Evolutionary conservation across 1,140 invertebrate species (phyloP).

Genomic region (Listronotus bonariensis): DNA sequence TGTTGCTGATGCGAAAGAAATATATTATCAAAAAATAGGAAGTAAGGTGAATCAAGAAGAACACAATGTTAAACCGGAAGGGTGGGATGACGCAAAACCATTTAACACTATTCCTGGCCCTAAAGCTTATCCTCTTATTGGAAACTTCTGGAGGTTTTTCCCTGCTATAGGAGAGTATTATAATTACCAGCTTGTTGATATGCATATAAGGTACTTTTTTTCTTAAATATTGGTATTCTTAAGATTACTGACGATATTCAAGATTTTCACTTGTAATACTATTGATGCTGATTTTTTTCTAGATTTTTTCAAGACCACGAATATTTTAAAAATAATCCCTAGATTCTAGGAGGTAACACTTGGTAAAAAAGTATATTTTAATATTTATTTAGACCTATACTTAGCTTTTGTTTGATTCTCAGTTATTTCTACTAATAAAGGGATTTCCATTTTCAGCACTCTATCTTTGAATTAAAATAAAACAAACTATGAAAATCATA

Average conservation of each 20-base stretch:
- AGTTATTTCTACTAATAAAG: too few species aligned
- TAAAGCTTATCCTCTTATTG: slow-evolving; percentile 54
- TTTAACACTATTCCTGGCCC: slow-evolving; percentile 60
- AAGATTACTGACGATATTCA: background rate
- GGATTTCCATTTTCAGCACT: too few species aligned
- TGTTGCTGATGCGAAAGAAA: slow-evolving; percentile 8
- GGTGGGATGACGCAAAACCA: slow-evolving; percentile 48
- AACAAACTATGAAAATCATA: too few species aligned
- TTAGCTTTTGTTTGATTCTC: too few species aligned
- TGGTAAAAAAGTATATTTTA: too few species aligned
- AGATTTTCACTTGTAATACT: too few species aligned
- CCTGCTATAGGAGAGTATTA: slow-evolving; percentile 37
- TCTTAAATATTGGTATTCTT: background rate
- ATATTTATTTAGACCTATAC: too few species aligned
- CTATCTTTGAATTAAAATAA: too few species aligned
- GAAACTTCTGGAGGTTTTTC: slow-evolving; percentile 54
- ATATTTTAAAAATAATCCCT: too few species aligned
- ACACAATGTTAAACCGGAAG: slow-evolving; percentile 28
- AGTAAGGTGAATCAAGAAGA: slow-evolving; percentile 3
- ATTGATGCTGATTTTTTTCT: too few species aligned
- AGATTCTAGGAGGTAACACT: too few species aligned
- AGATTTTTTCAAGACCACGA: too few species aligned
- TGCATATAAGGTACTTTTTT: slow-evolving; percentile 32
- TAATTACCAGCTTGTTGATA: slow-evolving; percentile 28
- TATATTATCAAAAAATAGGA: slow-evolving; percentile 23